Evolutionary conservation across 2,797 vertebrate species (phyloP).

Genomic region (Sebastes kiyomatsui): DNA sequence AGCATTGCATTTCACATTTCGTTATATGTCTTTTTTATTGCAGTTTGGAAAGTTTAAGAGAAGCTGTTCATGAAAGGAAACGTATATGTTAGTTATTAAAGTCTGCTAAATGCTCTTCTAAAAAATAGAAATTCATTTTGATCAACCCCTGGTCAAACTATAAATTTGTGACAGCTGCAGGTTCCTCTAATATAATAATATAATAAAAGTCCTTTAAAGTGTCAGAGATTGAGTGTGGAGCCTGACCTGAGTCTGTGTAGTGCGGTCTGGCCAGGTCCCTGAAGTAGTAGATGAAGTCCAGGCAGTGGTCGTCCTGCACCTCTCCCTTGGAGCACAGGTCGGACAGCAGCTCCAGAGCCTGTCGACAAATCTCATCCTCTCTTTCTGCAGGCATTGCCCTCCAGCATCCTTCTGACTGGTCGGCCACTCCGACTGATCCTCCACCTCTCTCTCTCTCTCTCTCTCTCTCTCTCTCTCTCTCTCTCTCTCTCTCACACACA

Average conservation of each 20-base stretch:
- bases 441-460: background rate
- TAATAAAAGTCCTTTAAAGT: background rate
- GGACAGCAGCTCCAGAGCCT: constrained; percentile 94
- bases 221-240: background rate
- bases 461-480: background rate
- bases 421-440: constrained; percentile 71
- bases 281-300: constrained; percentile 96
- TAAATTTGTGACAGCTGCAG: background rate
- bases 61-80: background rate
- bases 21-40: background rate
- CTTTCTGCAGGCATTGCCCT: constrained; percentile 97
- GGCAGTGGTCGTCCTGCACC: constrained; percentile 94
- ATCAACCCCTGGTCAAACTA: background rate
- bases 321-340: constrained; percentile 95
- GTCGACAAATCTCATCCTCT: constrained; percentile 97
- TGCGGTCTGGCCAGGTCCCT: constrained; percentile 92
- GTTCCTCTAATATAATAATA: background rate
- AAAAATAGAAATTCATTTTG: background rate
- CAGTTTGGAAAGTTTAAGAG: background rate
- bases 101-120: background rate
- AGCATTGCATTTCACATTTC: background rate
- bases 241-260: constrained; percentile 90
- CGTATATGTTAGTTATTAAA: background rate
- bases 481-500: background rate
- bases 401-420: constrained; percentile 93